These are phyloP conservation scores for Halcyon malimbica DNA, from an alignment of 2,113 vertebrate genomes.

Conservation along the genomic window DNA sequence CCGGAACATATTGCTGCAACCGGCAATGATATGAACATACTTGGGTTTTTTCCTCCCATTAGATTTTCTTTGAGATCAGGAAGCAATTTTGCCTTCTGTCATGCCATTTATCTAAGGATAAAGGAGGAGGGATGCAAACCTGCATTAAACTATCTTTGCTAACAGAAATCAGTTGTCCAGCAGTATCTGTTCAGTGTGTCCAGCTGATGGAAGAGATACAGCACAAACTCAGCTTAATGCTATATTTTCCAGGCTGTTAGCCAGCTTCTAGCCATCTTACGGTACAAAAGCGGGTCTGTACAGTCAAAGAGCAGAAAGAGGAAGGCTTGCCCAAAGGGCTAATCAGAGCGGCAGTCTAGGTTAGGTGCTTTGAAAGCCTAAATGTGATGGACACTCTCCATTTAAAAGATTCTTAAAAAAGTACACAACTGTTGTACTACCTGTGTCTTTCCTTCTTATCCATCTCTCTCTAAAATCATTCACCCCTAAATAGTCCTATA, in stretches of 20 bases:
- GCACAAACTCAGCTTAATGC: background rate
- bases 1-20: constrained; percentile 23
- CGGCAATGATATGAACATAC: constrained; percentile 33
- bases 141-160: constrained; percentile 46
- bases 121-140: constrained; percentile 39
- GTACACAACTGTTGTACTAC: background rate
- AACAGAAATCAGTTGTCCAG: constrained; percentile 41
- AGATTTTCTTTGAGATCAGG: constrained; percentile 55
- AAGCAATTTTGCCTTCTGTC: constrained; percentile 57
- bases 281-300: background rate
- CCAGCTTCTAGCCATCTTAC: constrained; percentile 30
- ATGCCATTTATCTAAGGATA: constrained; percentile 56
- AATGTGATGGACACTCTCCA: background rate
- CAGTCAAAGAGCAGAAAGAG: background rate
- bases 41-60: background rate
- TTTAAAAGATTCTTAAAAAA: constrained; percentile 2
- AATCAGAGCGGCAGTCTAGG: background rate
- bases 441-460: background rate
- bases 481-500: background rate
- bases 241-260: constrained; percentile 2
- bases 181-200: constrained; percentile 49
- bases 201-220: constrained; percentile 29
- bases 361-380: background rate
- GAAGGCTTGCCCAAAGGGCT: background rate
- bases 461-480: background rate